phyloP scores from a whole-genome alignment of 2,888 invertebrate genomes.

The Tyria jacobaeae region DNA sequence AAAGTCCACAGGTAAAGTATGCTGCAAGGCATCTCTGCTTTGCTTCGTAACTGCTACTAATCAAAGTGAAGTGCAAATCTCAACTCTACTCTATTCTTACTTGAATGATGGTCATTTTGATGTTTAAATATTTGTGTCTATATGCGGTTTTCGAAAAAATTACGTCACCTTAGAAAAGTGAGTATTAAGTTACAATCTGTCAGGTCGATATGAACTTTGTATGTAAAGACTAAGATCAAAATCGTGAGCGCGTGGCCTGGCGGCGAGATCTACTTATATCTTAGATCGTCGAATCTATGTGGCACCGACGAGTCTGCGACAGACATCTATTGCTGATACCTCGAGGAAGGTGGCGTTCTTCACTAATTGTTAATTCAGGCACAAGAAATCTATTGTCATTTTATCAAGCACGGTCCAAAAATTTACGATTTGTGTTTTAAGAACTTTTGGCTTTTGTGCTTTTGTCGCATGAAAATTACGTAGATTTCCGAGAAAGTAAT shows the following conservation, averaged over 20 bases:
- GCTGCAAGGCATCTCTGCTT: not conserved
- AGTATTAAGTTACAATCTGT: conserved; percentile 10
- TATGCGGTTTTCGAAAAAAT: not conserved
- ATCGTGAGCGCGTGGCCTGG: not conserved
- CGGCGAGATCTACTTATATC: not conserved
- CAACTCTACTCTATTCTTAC: not conserved
- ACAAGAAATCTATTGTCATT: not conserved
- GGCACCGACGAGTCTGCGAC: not conserved
- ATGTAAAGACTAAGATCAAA: conserved; percentile 1
- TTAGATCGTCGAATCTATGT: not conserved
- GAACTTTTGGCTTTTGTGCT: too few relatives aligned
- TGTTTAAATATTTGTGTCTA: not conserved
- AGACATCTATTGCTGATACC: not conserved
- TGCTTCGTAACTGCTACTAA: not conserved
- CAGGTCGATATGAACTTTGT: not conserved
- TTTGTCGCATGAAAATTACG: too few relatives aligned
- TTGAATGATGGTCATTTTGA: conserved; percentile 1
- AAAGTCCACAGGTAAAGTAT: not conserved
- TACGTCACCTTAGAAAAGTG: not conserved
- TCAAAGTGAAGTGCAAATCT: not conserved
- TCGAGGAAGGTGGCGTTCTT: not conserved
- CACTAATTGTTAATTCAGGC: not conserved
- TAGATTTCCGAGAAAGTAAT: not conserved
- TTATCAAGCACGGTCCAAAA: too few relatives aligned
- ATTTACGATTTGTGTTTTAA: too few relatives aligned